These are phyloP conservation scores for Ramazzottius varieornatus DNA, from an alignment of 2,888 invertebrate genomes.

Conservation along the genomic window DNA sequence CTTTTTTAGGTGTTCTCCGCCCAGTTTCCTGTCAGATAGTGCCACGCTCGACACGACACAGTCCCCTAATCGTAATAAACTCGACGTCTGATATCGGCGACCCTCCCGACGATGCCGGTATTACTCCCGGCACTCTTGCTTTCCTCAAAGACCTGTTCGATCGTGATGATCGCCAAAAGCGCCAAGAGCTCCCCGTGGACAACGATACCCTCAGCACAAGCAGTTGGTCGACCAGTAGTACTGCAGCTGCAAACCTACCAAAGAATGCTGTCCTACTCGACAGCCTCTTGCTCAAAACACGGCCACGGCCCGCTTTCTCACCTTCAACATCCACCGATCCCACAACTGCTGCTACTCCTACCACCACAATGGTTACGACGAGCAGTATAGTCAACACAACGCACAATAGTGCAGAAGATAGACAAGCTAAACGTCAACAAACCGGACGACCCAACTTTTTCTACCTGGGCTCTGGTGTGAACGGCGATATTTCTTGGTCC, in stretches of 20 bases:
- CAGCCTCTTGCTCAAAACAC: background rate
- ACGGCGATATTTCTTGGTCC: background rate
- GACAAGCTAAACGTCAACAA: background rate
- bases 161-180: too few relatives aligned
- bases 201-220: too few relatives aligned
- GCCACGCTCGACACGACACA: too few relatives aligned
- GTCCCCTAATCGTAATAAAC: too few relatives aligned
- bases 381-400: background rate
- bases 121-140: too few relatives aligned
- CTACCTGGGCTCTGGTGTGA: background rate
- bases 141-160: too few relatives aligned
- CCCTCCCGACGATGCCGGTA: too few relatives aligned
- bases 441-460: background rate
- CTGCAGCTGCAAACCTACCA: background rate
- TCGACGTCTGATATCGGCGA: too few relatives aligned
- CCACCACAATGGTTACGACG: background rate
- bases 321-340: background rate
- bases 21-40: too few relatives aligned
- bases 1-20: too few relatives aligned
- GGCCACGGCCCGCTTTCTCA: background rate
- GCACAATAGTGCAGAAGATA: background rate
- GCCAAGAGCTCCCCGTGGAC: too few relatives aligned
- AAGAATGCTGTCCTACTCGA: background rate
- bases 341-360: background rate
- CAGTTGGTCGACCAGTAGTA: too few relatives aligned